Conservation (phyloP, 2,888 invertebrate species). For the Litoditis marina region DNA sequence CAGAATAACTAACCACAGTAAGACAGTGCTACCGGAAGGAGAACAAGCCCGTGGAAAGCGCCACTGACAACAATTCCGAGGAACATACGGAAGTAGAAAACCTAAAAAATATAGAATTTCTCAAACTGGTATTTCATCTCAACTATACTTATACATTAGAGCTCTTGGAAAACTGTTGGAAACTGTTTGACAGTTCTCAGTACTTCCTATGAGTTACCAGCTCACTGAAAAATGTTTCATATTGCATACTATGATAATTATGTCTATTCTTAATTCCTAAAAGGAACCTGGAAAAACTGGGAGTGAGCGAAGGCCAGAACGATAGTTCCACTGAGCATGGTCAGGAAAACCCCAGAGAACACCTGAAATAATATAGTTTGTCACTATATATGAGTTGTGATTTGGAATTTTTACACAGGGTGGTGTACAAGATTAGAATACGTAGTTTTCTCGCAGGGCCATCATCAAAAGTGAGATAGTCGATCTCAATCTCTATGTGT, state of each 20-base stretch:
- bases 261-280: not conserved
- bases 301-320: slow-evolving; percentile 95
- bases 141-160: no score
- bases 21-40: slow-evolving; percentile 92
- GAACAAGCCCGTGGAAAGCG: slow-evolving; percentile 92
- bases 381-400: not conserved
- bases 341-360: slow-evolving; percentile 92
- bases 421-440: no score
- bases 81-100: slow-evolving; percentile 94
- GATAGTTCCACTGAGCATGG: slow-evolving; percentile 76
- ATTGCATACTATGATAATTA: no score
- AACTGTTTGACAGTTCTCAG: not conserved
- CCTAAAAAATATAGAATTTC: slow-evolving; percentile 27
- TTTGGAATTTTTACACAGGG: no score
- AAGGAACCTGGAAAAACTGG: slow-evolving; percentile 79
- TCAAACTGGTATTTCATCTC: not conserved
- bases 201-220: not conserved
- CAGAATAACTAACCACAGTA: slow-evolving; percentile 77
- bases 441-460: no score
- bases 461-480: no score
- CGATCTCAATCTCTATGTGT: no score
- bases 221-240: no score
- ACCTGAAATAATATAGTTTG: slow-evolving; percentile 68
- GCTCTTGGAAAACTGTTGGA: not conserved
- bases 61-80: slow-evolving; percentile 93